phyloP scores from a whole-genome alignment of 2,113 vertebrate genomes.

The Smithornis capensis region DNA sequence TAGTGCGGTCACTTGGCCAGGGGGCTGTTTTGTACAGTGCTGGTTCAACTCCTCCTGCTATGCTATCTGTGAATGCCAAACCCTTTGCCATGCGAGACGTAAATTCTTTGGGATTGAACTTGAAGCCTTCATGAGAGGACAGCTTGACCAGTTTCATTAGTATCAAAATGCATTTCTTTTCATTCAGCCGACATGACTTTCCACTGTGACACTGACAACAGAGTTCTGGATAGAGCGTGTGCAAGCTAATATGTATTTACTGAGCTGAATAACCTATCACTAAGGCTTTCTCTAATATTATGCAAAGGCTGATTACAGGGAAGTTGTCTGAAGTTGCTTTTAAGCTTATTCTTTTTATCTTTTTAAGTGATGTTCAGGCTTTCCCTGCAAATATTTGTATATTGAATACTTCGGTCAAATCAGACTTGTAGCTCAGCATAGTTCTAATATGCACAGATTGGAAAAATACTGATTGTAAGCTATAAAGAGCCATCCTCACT shows the following conservation, averaged over 20 bases:
- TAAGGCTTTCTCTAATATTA: not conserved
- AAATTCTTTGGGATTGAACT: not conserved
- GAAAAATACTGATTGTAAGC: not conserved
- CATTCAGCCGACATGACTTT: not conserved
- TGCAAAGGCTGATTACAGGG: not conserved
- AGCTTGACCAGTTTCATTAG: conserved; percentile 42
- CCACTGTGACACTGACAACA: not conserved
- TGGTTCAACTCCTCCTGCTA: not conserved
- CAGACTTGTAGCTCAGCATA: not conserved
- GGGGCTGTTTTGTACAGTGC: not conserved
- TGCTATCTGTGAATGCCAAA: not conserved
- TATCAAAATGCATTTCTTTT: conserved; percentile 5
- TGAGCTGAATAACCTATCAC: not conserved
- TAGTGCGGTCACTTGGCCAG: not conserved
- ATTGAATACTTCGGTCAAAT: not conserved
- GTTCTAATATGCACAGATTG: not conserved
- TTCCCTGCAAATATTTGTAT: not conserved
- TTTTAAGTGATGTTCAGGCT: not conserved
- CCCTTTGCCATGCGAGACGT: not conserved
- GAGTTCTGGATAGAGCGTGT: not conserved
- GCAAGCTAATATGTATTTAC: not conserved
- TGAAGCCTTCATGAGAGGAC: conserved; percentile 6
- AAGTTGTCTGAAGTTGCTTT: not conserved
- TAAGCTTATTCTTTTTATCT: not conserved
- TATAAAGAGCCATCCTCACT: not conserved